Percentiles rank a stretch among this genome's conserved stretches.
Evolutionary conservation across 1,140 invertebrate genomes (phyloP).

Genomic region (Pseudomyrmex flavicornis): DNA sequence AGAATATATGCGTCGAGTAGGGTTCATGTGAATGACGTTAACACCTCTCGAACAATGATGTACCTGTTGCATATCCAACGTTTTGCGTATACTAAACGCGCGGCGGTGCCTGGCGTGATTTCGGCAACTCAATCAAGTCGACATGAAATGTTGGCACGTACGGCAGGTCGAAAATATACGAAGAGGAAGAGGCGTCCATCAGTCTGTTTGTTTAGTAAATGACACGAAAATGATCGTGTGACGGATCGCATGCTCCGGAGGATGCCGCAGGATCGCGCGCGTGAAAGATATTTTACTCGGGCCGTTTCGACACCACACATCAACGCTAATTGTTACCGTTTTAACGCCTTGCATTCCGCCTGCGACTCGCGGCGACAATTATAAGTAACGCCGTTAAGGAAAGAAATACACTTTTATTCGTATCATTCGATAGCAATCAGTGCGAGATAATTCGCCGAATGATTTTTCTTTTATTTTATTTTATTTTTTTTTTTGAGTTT

Average conservation of each 20-base stretch:
- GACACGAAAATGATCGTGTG: slow-evolving; percentile 45
- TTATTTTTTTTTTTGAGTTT: not conserved
- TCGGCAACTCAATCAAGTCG: slow-evolving; percentile 50
- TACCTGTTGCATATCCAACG: slow-evolving; percentile 63
- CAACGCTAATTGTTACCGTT: slow-evolving; percentile 47
- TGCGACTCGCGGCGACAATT: not conserved
- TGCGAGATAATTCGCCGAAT: not conserved
- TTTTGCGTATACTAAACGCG: slow-evolving; percentile 35
- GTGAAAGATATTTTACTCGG: slow-evolving; percentile 24
- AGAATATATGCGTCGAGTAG: not conserved
- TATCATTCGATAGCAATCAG: not conserved
- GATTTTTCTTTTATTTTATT: not conserved
- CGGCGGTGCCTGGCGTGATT: slow-evolving; percentile 30
- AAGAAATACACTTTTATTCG: not conserved
- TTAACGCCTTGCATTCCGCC: slow-evolving; percentile 15
- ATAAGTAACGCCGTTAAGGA: not conserved
- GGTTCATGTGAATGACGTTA: slow-evolving; percentile 36
- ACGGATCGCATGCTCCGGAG: slow-evolving; percentile 37
- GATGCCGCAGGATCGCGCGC: slow-evolving; percentile 9
- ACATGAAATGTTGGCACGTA: slow-evolving; percentile 67
- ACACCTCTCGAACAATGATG: slow-evolving; percentile 51
- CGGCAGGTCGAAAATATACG: slow-evolving; percentile 64
- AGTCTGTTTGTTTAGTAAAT: slow-evolving; percentile 62
- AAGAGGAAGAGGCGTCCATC: slow-evolving; percentile 25
- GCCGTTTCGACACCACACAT: not conserved